phyloP scores from a whole-genome alignment of 2,888 invertebrate genomes.

The Junonia oenone region DNA sequence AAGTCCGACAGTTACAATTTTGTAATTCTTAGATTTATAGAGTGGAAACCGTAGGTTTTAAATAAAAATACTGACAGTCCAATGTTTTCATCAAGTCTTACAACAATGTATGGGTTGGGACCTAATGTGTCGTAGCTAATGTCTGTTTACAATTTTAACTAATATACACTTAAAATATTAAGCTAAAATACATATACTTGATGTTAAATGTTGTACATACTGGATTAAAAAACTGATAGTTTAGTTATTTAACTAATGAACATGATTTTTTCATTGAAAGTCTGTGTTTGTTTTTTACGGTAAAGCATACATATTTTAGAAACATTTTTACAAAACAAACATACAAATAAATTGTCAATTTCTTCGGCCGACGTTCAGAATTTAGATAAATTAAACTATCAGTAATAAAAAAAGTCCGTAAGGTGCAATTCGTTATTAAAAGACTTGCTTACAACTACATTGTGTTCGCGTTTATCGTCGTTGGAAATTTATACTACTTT shows the following conservation, averaged over 20 bases:
- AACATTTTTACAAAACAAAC: too few species aligned
- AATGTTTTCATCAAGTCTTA: neutral
- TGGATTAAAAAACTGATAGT: neutral
- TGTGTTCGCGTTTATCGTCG: too few species aligned
- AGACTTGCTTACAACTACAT: too few species aligned
- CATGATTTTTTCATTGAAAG: too few species aligned
- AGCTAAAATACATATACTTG: neutral
- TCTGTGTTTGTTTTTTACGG: too few species aligned
- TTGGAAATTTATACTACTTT: neutral
- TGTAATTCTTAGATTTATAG: neutral
- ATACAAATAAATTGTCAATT: too few species aligned
- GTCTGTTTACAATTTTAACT: neutral
- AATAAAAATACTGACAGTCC: neutral
- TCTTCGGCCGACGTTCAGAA: too few species aligned
- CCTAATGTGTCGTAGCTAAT: neutral
- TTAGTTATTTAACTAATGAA: neutral
- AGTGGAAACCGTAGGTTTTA: neutral
- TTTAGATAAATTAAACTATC: too few species aligned
- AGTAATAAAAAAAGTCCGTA: too few species aligned
- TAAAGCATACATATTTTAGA: too few species aligned
- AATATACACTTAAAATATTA: neutral
- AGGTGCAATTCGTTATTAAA: too few species aligned
- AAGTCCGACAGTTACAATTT: neutral
- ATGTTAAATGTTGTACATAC: neutral
- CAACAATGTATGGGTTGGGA: neutral